These are phyloP conservation scores for Macroglossus sobrinus DNA, from an alignment of 2,113 vertebrate species.

Conservation along the genomic window DNA sequence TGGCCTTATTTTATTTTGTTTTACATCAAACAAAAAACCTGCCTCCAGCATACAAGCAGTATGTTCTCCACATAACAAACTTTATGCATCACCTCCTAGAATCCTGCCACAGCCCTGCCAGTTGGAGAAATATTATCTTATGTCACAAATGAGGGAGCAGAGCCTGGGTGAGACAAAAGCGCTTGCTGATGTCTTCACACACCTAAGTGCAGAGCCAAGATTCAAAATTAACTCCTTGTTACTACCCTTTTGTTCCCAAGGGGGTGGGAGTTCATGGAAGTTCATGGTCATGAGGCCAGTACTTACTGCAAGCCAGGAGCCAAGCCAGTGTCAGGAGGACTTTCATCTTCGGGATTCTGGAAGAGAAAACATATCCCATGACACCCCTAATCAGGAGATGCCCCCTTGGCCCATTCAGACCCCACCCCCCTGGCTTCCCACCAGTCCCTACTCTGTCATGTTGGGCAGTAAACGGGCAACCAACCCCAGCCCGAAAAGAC, in stretches of 20 bases:
- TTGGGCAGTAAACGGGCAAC: not conserved
- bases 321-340: conserved; percentile 39
- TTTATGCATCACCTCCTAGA: accelerated
- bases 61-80: accelerated
- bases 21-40: not conserved
- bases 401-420: not conserved
- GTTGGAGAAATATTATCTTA: accelerated
- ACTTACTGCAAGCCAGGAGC: conserved; percentile 69
- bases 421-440: not conserved
- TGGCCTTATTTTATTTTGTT: not conserved
- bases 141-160: not conserved
- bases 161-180: not conserved
- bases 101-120: accelerated
- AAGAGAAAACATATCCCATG: conserved; percentile 38
- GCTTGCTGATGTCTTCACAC: not conserved
- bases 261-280: not conserved
- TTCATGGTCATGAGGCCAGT: not conserved
- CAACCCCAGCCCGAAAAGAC: not conserved
- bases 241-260: not conserved
- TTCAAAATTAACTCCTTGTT: not conserved
- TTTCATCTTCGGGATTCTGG: conserved; percentile 60
- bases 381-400: accelerated
- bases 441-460: not conserved
- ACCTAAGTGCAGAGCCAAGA: not conserved
- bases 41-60: not conserved